Evolutionary conservation across 2,113 vertebrate species (phyloP).

Genomic region (Maccullochella peelii): DNA sequence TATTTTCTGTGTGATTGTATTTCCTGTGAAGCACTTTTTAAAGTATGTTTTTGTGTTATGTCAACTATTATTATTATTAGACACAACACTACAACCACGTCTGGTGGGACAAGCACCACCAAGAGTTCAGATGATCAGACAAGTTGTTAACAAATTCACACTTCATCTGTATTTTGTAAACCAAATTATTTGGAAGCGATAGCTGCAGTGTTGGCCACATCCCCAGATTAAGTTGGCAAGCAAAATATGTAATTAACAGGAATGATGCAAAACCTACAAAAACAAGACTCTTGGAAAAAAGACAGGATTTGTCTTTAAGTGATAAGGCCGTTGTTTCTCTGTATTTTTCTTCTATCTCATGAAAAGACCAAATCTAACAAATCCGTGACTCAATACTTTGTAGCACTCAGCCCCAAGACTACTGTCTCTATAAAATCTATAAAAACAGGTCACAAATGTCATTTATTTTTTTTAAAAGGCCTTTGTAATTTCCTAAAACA

Average conservation of each 20-base stretch:
- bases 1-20: background rate
- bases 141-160: slow-evolving; percentile 6
- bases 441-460: background rate
- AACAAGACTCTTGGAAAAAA: background rate
- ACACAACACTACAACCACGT: background rate
- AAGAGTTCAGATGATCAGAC: slow-evolving; percentile 2
- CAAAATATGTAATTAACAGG: slow-evolving; percentile 25
- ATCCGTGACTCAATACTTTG: background rate
- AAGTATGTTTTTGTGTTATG: background rate
- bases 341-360: background rate
- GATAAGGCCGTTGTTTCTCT: background rate
- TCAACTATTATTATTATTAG: background rate
- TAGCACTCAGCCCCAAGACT: background rate
- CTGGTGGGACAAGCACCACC: background rate
- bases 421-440: too few species aligned
- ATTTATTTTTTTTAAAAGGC: background rate
- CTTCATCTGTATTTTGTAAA: slow-evolving; percentile 33
- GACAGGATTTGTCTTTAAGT: background rate
- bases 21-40: background rate
- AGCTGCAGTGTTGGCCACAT: slow-evolving; percentile 20
- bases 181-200: slow-evolving; percentile 32
- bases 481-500: background rate
- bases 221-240: slow-evolving; percentile 3
- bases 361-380: background rate
- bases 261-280: slow-evolving; percentile 10